Evolutionary conservation across 2,797 vertebrate genomes (phyloP), one percentile per base, ranked within the genome.

Genomic region (Sebastes itinus): DNA sequence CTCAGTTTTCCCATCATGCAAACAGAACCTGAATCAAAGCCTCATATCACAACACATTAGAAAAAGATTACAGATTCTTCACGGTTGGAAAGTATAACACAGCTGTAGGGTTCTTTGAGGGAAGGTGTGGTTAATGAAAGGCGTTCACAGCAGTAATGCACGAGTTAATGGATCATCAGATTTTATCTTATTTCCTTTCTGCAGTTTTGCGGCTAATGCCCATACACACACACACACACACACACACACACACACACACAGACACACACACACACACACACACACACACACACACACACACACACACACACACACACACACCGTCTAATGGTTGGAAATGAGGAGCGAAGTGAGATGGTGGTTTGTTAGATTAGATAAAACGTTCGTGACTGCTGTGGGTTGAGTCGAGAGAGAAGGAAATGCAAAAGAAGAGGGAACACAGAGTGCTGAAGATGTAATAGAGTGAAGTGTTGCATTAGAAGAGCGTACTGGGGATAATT

Each of bases 261-360:
- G 7, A 1, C 59, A 5, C 3, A 13, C 10, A 13, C 33, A 13
- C 12, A 13, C 35, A 2, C 33, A 12, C 9, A 8, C 42, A 13
- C 55, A 7, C 13, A 4, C 12, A 2, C 46, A 20, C 46, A 4
- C 46, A 8, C 18, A 20, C 46, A 9, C 46, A n/a, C 46, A 23
- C 55, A 4, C 28, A 30, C 14, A 3, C 28, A 5, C 2, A 13
- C 10, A 35, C 33, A 35, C 35, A 13, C 35, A 38, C 35, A 14
- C 0, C 1, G 14, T 16, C 54, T 86, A 78, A 88, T 86, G 78
- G 84, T 62, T 35, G 11, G 35, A 68, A 71, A 32, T 2, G n/a
- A 75, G 30, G 25, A 22, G 27, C 11, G 30, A 61, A 76, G 32
- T 74, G 38, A 76, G n/a, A 61, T 35, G 16, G 10, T 33, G 61